Evolutionary conservation across 1,140 invertebrate genomes (phyloP).

Genomic region (Pachypeltis micranthus): DNA sequence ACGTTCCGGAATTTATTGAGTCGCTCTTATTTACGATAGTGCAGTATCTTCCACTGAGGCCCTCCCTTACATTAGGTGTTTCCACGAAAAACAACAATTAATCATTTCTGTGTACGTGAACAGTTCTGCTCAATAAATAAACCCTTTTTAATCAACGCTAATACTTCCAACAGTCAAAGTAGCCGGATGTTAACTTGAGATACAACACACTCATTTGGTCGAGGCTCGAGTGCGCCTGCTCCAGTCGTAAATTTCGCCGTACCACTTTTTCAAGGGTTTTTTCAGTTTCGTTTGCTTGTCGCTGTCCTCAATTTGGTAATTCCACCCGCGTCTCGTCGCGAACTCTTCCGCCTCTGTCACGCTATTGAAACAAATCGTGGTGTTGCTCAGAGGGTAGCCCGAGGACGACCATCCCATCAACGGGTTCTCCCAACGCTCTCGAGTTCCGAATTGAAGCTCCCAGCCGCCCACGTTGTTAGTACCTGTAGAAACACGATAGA

Average conservation of each 20-base stretch:
- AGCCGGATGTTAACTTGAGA: not conserved
- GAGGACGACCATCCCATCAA: not conserved
- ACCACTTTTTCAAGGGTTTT: not conserved
- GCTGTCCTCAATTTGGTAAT: conserved; percentile 9
- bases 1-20: no score
- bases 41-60: no score
- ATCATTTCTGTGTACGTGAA: not conserved
- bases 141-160: not conserved
- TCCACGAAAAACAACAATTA: not conserved
- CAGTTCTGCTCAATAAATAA: not conserved
- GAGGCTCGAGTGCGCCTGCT: not conserved
- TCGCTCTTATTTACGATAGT: no score
- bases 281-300: not conserved
- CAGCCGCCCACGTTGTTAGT: not conserved
- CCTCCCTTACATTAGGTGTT: no score
- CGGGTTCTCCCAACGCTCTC: conserved; percentile 3
- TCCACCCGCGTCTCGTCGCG: conserved; percentile 8
- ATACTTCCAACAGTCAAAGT: not conserved
- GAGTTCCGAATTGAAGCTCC: not conserved
- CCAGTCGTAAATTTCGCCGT: not conserved
- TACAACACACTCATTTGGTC: not conserved
- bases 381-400: conserved; percentile 7
- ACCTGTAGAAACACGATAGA: no score
- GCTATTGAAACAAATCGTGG: not conserved
- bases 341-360: conserved; percentile 8